Evolutionary conservation across 2,888 invertebrate species (phyloP).

Genomic region (Eremobia ochroleuca): DNA sequence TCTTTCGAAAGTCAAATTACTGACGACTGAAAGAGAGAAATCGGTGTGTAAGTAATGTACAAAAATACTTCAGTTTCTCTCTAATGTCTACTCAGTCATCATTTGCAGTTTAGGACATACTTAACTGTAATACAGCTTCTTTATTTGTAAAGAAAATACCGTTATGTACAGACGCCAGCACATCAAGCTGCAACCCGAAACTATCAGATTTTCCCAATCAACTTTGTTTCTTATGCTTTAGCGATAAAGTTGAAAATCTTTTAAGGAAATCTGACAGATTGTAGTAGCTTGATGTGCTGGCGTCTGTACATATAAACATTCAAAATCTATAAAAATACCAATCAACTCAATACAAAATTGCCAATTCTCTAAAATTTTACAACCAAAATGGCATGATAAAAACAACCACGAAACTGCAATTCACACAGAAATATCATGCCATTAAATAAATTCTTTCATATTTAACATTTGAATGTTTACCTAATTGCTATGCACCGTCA

Average conservation of each 20-base stretch:
- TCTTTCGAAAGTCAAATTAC: too few species aligned
- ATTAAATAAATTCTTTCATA: constrained; percentile 46
- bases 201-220: too few species aligned
- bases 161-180: too few species aligned
- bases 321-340: background rate
- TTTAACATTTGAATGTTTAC: constrained; percentile 37
- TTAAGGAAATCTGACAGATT: too few species aligned
- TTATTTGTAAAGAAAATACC: background rate
- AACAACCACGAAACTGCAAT: constrained; percentile 1
- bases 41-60: too few species aligned
- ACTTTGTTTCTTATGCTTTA: too few species aligned
- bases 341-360: background rate
- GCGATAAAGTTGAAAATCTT: too few species aligned
- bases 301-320: background rate
- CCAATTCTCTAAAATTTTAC: background rate
- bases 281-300: too few species aligned
- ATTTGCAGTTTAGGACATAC: background rate
- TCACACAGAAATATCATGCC: constrained; percentile 4
- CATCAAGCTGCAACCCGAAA: too few species aligned
- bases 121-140: background rate
- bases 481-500: constrained; percentile 63
- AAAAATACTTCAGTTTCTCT: background rate
- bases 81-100: background rate
- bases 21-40: too few species aligned
- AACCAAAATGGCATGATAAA: background rate